A percentile compares a stretch with the other conserved stretches of the same genome.
phyloP scores from a whole-genome alignment of 2,113 vertebrate species.

The Dascyllus trimaculatus region DNA sequence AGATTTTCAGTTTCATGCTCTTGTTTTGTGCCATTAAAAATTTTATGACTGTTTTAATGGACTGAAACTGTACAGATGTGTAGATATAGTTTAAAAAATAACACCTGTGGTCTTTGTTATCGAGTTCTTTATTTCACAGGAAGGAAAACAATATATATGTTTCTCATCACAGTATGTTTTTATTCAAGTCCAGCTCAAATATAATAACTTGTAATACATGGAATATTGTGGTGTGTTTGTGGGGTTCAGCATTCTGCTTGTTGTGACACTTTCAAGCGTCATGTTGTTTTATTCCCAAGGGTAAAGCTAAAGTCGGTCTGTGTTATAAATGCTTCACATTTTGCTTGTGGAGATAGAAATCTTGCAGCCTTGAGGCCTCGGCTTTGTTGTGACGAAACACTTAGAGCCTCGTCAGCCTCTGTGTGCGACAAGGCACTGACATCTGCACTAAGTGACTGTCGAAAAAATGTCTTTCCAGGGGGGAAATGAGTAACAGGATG shows the following conservation, averaged over 20 bases:
- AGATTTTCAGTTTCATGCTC: background rate
- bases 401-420: no score
- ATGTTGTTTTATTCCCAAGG: background rate
- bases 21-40: background rate
- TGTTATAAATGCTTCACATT: background rate
- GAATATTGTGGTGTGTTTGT: background rate
- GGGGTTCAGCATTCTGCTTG: background rate
- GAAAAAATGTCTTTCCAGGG: slow-evolving; percentile 50
- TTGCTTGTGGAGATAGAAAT: slow-evolving; percentile 7
- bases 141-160: background rate
- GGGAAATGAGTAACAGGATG: slow-evolving; percentile 70
- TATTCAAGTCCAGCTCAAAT: background rate
- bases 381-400: background rate
- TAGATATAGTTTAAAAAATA: background rate
- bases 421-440: background rate
- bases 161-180: background rate
- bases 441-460: slow-evolving; percentile 11
- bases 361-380: background rate
- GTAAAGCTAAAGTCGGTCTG: background rate
- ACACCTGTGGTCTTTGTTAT: background rate
- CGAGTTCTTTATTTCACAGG: background rate
- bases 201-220: background rate
- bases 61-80: background rate
- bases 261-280: background rate
- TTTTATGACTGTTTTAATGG: background rate